phyloP scores from a whole-genome alignment of 1,140 invertebrate genomes.

The Lasioglossum baleicum region DNA sequence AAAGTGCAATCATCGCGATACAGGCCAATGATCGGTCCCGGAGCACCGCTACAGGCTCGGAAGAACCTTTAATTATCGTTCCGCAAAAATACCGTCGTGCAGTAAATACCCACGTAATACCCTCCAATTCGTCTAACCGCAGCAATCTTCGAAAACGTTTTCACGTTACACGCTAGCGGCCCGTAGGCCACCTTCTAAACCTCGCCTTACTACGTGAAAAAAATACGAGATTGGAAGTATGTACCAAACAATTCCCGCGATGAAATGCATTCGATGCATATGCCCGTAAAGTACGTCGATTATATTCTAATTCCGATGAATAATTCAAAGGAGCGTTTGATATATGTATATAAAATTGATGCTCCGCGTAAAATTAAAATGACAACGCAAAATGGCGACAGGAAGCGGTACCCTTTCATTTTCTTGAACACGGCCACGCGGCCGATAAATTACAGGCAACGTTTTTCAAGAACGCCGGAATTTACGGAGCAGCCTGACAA shows the following conservation, averaged over 20 bases:
- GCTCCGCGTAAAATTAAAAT: no score
- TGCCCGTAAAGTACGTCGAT: no score
- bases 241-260: not conserved
- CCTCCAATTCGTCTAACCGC: conserved; percentile 17
- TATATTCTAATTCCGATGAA: no score
- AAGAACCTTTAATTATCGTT: conserved; percentile 37
- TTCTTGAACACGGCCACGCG: no score
- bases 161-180: not conserved
- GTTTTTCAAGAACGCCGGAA: no score
- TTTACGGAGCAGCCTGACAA: no score
- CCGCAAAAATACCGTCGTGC: not conserved
- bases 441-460: no score
- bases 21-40: not conserved
- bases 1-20: conserved; percentile 3
- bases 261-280: not conserved
- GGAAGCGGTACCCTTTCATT: no score
- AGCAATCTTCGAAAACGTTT: conserved; percentile 7
- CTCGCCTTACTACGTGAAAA: not conserved
- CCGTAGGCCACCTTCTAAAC: not conserved
- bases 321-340: no score
- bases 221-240: not conserved
- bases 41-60: not conserved
- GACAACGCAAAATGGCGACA: no score
- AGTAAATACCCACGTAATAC: conserved; percentile 2
- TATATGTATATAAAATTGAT: no score